Conservation (phyloP, 1,140 invertebrate species). For the Telenomus remus region DNA sequence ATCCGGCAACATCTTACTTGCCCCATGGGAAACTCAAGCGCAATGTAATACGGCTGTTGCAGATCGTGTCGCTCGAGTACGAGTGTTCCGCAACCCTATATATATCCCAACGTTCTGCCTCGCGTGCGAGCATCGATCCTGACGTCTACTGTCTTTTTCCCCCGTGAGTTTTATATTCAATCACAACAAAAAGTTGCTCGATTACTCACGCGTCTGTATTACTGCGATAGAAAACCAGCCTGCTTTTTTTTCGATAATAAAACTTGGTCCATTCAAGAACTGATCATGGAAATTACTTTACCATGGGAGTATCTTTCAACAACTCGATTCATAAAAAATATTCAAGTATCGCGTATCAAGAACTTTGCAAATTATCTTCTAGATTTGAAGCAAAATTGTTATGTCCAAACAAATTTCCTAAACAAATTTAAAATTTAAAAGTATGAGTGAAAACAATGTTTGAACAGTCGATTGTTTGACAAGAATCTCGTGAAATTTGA, state of each 20-base stretch:
- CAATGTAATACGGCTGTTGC: slow-evolving; percentile 55
- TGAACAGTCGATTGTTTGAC: not conserved
- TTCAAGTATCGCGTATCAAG: too few relatives aligned
- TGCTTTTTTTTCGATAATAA: slow-evolving; percentile 17
- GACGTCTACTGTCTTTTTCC: slow-evolving; percentile 8
- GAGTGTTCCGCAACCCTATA: slow-evolving; percentile 26
- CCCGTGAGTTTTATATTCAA: slow-evolving; percentile 12
- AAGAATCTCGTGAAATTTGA: not conserved
- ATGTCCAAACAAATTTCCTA: too few relatives aligned
- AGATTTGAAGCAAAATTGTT: too few relatives aligned
- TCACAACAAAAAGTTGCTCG: slow-evolving; percentile 28
- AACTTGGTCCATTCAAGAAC: slow-evolving; percentile 8
- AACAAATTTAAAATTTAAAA: too few relatives aligned
- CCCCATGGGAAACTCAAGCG: slow-evolving; percentile 44
- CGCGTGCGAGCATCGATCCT: slow-evolving; percentile 32
- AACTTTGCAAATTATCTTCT: too few relatives aligned
- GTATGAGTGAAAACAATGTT: not conserved
- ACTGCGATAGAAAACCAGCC: slow-evolving; percentile 16
- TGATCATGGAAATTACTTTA: slow-evolving; percentile 13
- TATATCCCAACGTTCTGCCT: slow-evolving; percentile 30
- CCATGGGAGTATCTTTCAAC: not conserved
- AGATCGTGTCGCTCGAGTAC: slow-evolving; percentile 53
- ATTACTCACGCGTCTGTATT: slow-evolving; percentile 10
- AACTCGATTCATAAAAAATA: too few relatives aligned
- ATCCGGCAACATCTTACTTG: slow-evolving; percentile 55